Percentiles rank a stretch among this genome's conserved stretches.
phyloP scores from a whole-genome alignment of 2,888 invertebrate species.

The Epinotia bilunana region DNA sequence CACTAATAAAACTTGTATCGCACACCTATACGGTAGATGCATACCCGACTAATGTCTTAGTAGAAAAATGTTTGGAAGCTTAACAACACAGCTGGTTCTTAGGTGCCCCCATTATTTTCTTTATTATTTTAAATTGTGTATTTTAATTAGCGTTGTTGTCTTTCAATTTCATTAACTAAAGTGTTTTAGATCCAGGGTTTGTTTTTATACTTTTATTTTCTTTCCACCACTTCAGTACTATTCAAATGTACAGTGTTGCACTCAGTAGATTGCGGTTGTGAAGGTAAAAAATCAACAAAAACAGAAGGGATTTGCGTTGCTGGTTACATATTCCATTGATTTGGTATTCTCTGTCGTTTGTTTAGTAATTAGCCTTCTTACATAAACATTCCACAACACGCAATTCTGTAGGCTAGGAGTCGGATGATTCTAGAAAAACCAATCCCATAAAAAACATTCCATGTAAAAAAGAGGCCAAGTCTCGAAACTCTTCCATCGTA shows the following conservation, averaged over 20 bases:
- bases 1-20: too few species aligned
- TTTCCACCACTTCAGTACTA: neutral
- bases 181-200: slow-evolving; percentile 3
- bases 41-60: slow-evolving; percentile 20
- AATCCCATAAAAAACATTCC: too few species aligned
- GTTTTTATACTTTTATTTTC: neutral
- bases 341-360: too few species aligned
- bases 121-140: slow-evolving; percentile 29
- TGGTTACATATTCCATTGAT: too few species aligned
- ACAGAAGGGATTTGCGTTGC: too few species aligned
- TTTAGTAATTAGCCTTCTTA: too few species aligned
- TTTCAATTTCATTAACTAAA: slow-evolving; percentile 21
- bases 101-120: slow-evolving; percentile 24
- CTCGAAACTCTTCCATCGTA: too few species aligned
- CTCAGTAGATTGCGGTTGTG: neutral
- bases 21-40: slow-evolving; percentile 4
- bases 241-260: neutral
- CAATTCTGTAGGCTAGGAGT: too few species aligned
- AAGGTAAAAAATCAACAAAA: too few species aligned
- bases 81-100: slow-evolving; percentile 30
- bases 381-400: too few species aligned
- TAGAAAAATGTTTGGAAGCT: slow-evolving; percentile 31
- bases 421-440: too few species aligned
- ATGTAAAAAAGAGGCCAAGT: too few species aligned
- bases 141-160: slow-evolving; percentile 30